These are phyloP conservation scores for Apamea crenata DNA, from an alignment of 2,888 invertebrate genomes.

Conservation along the genomic window DNA sequence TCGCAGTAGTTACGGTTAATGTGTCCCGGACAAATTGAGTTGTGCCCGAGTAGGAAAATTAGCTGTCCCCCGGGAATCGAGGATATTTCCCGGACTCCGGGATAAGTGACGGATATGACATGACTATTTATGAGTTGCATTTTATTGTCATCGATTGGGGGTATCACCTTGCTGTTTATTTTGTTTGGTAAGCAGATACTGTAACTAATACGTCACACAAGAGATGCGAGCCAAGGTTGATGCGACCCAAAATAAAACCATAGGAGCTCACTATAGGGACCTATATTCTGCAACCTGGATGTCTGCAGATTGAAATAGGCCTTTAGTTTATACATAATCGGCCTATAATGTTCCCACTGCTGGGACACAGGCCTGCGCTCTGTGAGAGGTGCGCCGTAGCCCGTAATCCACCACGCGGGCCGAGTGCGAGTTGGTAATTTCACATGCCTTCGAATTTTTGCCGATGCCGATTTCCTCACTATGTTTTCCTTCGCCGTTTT, in stretches of 20 bases:
- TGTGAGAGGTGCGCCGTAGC: too few species aligned
- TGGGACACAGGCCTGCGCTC: too few species aligned
- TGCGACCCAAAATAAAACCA: neutral
- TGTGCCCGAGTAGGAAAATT: constrained; percentile 86
- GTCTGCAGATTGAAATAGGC: neutral
- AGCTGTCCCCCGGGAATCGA: constrained; percentile 81
- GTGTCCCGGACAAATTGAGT: constrained; percentile 89
- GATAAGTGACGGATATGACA: constrained; percentile 70
- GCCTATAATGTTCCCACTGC: too few species aligned
- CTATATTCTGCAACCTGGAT: neutral
- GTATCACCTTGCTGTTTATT: constrained; percentile 44
- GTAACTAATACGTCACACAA: neutral
- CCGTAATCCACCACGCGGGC: too few species aligned
- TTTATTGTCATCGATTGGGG: constrained; percentile 52
- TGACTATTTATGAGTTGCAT: constrained; percentile 66
- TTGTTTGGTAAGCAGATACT: constrained; percentile 13
- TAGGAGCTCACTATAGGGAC: neutral
- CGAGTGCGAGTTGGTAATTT: too few species aligned
- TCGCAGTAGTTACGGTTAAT: constrained; percentile 88
- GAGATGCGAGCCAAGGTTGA: neutral
- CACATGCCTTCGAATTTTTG: too few species aligned
- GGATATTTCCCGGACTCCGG: constrained; percentile 58
- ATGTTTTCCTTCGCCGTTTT: too few species aligned
- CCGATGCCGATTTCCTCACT: too few species aligned
- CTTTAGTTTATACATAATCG: too few species aligned